Conservation (phyloP, 2,797 vertebrate species). For the Bradypodion ventrale region DNA sequence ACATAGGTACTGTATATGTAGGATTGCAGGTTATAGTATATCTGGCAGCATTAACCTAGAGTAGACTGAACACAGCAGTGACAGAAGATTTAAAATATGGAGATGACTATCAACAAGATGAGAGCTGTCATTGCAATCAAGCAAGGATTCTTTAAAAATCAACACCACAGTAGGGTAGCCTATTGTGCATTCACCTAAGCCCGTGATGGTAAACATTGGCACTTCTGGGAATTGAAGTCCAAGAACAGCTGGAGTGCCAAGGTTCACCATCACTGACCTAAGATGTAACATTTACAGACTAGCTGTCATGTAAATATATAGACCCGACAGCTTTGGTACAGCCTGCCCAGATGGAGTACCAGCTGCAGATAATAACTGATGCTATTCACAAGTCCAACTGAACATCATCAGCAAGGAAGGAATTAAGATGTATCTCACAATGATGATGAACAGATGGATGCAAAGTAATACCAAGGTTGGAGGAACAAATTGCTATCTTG, state of each 20-base stretch:
- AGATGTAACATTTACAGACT: neutral
- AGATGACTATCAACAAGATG: neutral
- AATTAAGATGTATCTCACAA: conserved; percentile 24
- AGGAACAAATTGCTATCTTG: neutral
- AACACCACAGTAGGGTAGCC: no score
- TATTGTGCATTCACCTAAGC: neutral
- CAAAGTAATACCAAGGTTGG: conserved; percentile 22
- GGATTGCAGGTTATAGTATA: neutral
- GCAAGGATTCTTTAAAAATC: neutral
- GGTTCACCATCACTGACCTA: no score
- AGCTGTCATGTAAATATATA: neutral
- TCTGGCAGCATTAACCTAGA: neutral
- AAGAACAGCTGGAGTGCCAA: no score
- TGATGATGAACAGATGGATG: neutral
- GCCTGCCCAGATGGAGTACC: neutral
- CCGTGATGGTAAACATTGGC: no score
- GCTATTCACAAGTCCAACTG: neutral
- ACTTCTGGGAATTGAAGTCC: no score
- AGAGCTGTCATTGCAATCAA: neutral
- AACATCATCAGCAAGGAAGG: neutral
- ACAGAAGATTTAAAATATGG: neutral
- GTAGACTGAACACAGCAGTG: neutral
- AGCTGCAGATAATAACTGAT: neutral
- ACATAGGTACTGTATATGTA: no score
- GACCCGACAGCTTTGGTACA: neutral